Percentiles rank a stretch among this genome's conserved stretches.
Conservation (phyloP, 2,888 invertebrate genomes). For the Scaptomyza flava region DNA sequence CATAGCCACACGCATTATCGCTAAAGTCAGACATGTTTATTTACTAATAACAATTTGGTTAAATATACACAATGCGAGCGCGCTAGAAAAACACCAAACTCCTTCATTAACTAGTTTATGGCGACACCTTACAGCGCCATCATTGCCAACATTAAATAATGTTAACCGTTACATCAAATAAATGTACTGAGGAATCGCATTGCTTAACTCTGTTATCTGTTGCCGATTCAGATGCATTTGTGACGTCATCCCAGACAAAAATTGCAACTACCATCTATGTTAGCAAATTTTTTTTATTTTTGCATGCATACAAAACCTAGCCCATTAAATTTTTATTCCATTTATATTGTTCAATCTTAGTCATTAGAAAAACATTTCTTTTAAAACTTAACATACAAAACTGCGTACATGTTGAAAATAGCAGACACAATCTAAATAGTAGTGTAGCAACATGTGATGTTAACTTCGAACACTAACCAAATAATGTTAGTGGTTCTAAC, state of each 20-base stretch:
- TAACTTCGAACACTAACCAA: not conserved
- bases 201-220: not conserved
- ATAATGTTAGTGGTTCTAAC: no score
- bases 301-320: not conserved
- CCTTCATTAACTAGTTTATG: not conserved
- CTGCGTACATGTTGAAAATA: not conserved
- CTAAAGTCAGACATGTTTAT: slow-evolving; percentile 2
- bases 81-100: not conserved
- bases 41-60: not conserved
- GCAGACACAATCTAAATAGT: not conserved
- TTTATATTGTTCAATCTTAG: not conserved
- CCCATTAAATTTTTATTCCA: not conserved
- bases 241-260: not conserved
- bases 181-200: not conserved
- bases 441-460: not conserved
- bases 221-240: not conserved
- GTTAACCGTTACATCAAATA: not conserved
- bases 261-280: not conserved
- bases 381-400: not conserved
- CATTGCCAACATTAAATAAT: not conserved
- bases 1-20: slow-evolving; percentile 13
- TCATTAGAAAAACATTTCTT: not conserved
- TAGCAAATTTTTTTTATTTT: not conserved
- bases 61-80: not conserved
- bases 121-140: not conserved